phyloP scores from a whole-genome alignment of 2,797 vertebrate species.

The Pygocentrus nattereri region DNA sequence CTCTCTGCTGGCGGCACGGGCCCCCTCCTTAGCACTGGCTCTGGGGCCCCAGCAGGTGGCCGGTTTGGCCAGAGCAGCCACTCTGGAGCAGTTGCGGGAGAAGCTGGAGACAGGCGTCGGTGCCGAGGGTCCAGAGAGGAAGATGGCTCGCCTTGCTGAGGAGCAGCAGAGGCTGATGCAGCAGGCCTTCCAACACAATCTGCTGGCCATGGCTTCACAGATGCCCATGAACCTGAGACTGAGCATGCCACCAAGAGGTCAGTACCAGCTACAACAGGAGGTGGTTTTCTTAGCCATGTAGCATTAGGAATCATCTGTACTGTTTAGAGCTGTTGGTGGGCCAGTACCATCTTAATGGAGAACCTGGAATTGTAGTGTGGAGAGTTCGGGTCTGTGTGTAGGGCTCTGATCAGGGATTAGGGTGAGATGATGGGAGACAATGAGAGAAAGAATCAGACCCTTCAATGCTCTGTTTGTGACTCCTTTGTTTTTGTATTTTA shows the following conservation, averaged over 20 bases:
- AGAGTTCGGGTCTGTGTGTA: too few species aligned
- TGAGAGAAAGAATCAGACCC: neutral
- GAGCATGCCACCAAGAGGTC: conserved; percentile 71
- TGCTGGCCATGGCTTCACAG: conserved; percentile 87
- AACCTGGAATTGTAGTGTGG: too few species aligned
- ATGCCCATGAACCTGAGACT: conserved; percentile 79
- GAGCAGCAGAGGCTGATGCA: conserved; percentile 94
- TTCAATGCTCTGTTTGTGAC: neutral
- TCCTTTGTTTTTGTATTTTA: conserved; percentile 19
- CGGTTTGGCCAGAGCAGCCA: conserved; percentile 80
- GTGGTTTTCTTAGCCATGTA: too few species aligned
- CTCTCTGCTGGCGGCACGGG: conserved; percentile 80
- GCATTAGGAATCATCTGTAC: too few species aligned
- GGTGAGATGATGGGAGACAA: too few species aligned
- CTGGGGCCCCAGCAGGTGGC: conserved; percentile 85
- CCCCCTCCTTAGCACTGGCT: conserved; percentile 74
- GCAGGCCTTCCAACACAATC: conserved; percentile 93
- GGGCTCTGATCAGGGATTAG: too few species aligned
- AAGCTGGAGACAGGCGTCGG: conserved; percentile 84
- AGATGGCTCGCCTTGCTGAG: conserved; percentile 84
- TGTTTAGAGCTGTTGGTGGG: too few species aligned
- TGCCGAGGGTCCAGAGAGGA: conserved; percentile 89
- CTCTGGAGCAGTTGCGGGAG: conserved; percentile 92
- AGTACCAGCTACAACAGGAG: conserved; percentile 30
- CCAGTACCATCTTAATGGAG: too few species aligned